Evolutionary conservation across 35 echinoderm and acorn worm genomes (phyloP).

Genomic region (Holothuria glaberrima): DNA sequence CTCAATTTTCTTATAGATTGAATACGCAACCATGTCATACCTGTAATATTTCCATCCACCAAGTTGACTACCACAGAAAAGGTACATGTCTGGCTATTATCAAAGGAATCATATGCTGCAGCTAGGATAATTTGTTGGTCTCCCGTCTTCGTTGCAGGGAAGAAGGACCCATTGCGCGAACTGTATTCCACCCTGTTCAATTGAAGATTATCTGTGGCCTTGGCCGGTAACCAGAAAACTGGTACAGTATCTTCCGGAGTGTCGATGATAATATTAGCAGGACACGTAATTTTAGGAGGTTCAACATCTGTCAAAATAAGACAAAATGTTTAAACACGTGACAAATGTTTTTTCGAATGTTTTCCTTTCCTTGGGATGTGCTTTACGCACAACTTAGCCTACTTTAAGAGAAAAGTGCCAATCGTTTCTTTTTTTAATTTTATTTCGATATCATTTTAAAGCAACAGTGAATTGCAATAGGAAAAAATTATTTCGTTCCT

Average conservation of each 20-base stretch:
- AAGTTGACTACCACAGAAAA: constrained; percentile 30
- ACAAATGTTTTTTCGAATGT: too few relatives aligned
- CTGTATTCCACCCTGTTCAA: constrained; percentile 19
- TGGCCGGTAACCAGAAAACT: constrained; percentile 15
- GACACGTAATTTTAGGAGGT: constrained; percentile 19
- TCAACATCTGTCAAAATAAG: not conserved
- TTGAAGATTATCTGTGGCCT: constrained; percentile 19
- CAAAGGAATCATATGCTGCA: not conserved
- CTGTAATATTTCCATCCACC: not conserved
- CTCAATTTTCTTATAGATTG: too few relatives aligned
- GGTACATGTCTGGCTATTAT: not conserved
- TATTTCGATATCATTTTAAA: too few relatives aligned
- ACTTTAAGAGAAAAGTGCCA: too few relatives aligned
- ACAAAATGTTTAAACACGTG: not conserved
- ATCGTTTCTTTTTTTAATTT: too few relatives aligned
- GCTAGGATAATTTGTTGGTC: not conserved
- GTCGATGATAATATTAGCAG: constrained; percentile 11
- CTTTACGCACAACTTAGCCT: too few relatives aligned
- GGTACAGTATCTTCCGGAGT: constrained; percentile 5
- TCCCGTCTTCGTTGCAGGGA: not conserved
- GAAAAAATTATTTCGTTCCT: too few relatives aligned
- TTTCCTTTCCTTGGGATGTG: too few relatives aligned
- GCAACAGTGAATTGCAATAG: too few relatives aligned
- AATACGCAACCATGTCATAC: not conserved
- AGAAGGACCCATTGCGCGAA: constrained; percentile 16